Base-by-base conservation (phyloP, 2,797 vertebrate species). In the Nyctalus aviator region DNA sequence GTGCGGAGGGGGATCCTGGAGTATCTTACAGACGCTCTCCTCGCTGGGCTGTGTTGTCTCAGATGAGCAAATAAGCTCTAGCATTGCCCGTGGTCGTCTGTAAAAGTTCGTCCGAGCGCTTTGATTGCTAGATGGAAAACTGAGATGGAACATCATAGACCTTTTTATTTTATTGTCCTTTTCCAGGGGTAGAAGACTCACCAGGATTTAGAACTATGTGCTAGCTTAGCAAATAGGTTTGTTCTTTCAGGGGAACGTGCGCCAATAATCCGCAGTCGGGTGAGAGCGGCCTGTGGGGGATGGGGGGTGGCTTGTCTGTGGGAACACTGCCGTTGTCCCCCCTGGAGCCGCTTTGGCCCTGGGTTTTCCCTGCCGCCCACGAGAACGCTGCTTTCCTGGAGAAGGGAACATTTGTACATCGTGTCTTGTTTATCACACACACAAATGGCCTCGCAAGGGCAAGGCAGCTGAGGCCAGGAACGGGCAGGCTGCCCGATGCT, bases 11-110 rank as follows among this genome's bases (percentile, higher is more conserved):
- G 76, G 5, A 3, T 17, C 30, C 85, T 5, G 1, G 50, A 18
- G 20, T 21, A 3, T 12, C 15, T 3, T 8, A 2, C 9, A 4
- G 0, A 27, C 0, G 15, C n/a, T 37, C 0, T 0, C 0, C 0
- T 0, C 0, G 32, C 78, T 6, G 17, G 15, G 53, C 84, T 25
- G 46, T 1, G 0, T 27, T 0, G 1, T 11, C 23, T 53, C 35
- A 6, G 48, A 72, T 23, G 27, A 44, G 57, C 35, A 27, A 0
- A 2, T 11, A 7, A 23, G 41, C n/a, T 64, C 79, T 44, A 2
- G 20, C 2, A 0, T 7, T 21, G 69, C 17, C 46, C 64, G 7
- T 1, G 30, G 69, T 62, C 4, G 1, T 1, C 0, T 21, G 0
- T 7, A 4, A 57, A 46, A 75, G 77, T 64, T 25, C 0, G 6